Percentiles rank a stretch among this genome's conserved stretches.
These are phyloP conservation scores for Peromyscus nudipes DNA, from an alignment of 2,797 vertebrate species.

Conservation along the genomic window DNA sequence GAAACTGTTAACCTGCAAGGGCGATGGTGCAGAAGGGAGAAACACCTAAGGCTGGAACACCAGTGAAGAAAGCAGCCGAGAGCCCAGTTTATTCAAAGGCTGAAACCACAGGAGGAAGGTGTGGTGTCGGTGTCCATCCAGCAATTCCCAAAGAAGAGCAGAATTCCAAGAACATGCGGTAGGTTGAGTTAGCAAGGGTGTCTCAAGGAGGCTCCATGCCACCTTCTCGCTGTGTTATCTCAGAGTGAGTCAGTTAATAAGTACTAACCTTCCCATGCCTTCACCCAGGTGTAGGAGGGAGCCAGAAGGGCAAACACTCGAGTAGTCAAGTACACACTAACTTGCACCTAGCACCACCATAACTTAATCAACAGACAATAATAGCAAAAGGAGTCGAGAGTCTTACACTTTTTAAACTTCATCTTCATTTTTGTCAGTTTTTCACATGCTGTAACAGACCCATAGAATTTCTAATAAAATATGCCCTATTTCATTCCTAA, in stretches of 20 bases:
- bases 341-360: neutral
- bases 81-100: neutral
- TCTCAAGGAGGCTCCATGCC: rapidly evolving
- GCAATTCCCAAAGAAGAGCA: neutral
- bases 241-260: neutral
- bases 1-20: neutral
- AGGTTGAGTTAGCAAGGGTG: too few relatives aligned
- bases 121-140: rapidly evolving
- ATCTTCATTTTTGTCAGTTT: neutral
- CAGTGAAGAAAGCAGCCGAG: neutral
- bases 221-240: neutral
- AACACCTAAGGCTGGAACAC: neutral
- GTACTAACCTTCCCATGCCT: neutral
- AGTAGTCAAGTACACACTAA: neutral
- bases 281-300: neutral
- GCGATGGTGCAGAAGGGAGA: neutral
- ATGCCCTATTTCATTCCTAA: neutral
- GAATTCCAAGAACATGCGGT: neutral
- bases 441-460: neutral
- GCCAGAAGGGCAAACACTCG: neutral
- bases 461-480: neutral
- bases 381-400: neutral
- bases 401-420: neutral
- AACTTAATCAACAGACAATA: neutral
- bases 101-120: neutral